Evolutionary conservation across 2,888 invertebrate species (phyloP).

Genomic region (Cheilosia soror): DNA sequence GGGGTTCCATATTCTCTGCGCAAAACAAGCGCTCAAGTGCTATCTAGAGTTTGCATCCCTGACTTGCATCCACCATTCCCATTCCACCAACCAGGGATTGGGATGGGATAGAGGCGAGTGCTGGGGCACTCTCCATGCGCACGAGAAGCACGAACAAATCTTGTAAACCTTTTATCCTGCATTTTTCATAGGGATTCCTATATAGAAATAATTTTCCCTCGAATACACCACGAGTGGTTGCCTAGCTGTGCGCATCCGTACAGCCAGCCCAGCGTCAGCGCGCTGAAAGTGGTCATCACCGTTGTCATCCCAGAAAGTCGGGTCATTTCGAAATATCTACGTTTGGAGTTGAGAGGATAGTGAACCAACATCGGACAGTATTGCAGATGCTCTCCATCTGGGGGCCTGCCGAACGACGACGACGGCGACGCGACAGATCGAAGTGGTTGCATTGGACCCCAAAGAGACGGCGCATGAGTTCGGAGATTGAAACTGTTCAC

Average conservation of each 20-base stretch:
- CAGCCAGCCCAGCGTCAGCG: neutral
- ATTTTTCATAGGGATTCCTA: constrained; percentile 74
- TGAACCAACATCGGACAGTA: constrained; percentile 15
- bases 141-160: constrained; percentile 75
- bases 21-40: constrained; percentile 55
- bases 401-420: constrained; percentile 16
- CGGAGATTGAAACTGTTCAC: constrained; percentile 57
- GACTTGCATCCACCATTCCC: constrained; percentile 28
- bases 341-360: constrained; percentile 33
- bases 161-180: constrained; percentile 74
- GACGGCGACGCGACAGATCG: constrained; percentile 56
- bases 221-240: constrained; percentile 69
- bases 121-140: constrained; percentile 57
- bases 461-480: constrained; percentile 35
- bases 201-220: constrained; percentile 71
- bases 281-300: constrained; percentile 73
- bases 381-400: constrained; percentile 26
- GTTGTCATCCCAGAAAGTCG: constrained; percentile 71
- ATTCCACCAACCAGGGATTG: constrained; percentile 6
- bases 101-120: neutral
- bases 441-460: constrained; percentile 45
- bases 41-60: constrained; percentile 71
- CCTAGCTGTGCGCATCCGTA: constrained; percentile 68
- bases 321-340: constrained; percentile 69
- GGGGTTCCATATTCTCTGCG: constrained; percentile 56